Evolutionary conservation across 2,113 vertebrate species (phyloP).

Genomic region (Aegotheles bennettii): DNA sequence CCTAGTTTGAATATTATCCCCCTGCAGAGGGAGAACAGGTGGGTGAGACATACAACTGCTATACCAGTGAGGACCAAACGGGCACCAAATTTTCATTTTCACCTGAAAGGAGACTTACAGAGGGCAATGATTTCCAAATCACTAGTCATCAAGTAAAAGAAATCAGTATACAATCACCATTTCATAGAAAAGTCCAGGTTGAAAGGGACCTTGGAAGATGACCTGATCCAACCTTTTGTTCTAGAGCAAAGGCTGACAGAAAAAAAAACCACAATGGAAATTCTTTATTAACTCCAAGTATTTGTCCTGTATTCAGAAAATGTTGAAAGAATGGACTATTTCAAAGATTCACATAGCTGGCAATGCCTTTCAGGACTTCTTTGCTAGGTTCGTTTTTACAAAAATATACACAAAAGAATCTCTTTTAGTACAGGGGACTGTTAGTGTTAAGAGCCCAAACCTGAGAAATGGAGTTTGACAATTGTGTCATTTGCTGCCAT

Average conservation of each 20-base stretch:
- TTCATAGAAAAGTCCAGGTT: neutral
- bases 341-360: neutral
- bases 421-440: neutral
- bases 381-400: neutral
- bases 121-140: neutral
- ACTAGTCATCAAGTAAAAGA: neutral
- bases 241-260: neutral
- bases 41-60: neutral
- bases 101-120: neutral
- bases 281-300: neutral
- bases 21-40: neutral
- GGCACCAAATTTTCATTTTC: neutral
- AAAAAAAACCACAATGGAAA: neutral
- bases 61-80: neutral
- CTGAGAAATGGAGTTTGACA: neutral
- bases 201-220: neutral
- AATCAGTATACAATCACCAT: neutral
- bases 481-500: neutral
- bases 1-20: neutral
- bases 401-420: neutral
- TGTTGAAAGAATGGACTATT: neutral
- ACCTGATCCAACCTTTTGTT: neutral
- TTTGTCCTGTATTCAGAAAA: neutral
- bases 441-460: neutral
- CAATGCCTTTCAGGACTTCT: neutral